Evolutionary conservation across 2,888 invertebrate species (phyloP), one percentile per base, ranked within the genome.

Genomic region (Drepanosiphum platanoidis): DNA sequence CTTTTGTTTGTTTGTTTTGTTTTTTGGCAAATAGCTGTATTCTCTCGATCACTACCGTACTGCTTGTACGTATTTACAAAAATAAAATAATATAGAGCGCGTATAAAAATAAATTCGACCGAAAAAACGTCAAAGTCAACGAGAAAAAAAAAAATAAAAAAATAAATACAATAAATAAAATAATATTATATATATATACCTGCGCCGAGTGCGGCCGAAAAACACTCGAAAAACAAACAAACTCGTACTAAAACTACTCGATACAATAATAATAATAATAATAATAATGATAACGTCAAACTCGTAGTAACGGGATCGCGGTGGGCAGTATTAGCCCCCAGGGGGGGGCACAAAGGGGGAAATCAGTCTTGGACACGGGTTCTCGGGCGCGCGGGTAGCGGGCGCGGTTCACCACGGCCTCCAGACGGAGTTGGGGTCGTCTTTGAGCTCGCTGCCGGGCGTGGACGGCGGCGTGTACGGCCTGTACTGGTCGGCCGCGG

Each of bases 391-490:
- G 3, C 18, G 18, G 52, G 22, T 39, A 18, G n/a, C 52, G 18
- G 52, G n/a, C 3, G 7, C 22, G 22, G 34, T 22, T 86, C 52
- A 88, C 88, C 88, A 88, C 18, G 88, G 88, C 86, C 88, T 87
- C 88, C 88, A 88, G 32, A 88, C 88, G 11, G 87, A 86, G 13
- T 72, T 78, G 87, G 91, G 91, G 88, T 91, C 91, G 30, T 90
- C 77, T 13, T 84, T 84, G 70, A 84, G 83, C 22, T 77, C 81
- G 72, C 66, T 81, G 9, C 81, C 81, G 11, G 66, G 80, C 15
- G 80, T 80, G 11, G 80, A 70, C 74, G 86, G 74, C 36, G 81
- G 80, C 46, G 80, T 80, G 80, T 80, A 80, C 46, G 74, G 74
- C 15, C 80, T 86, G 52, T 75, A 75, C 30, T 42, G 84, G 27